Base-by-base conservation (phyloP, 2,888 invertebrate species). In the Julus scandinavius region DNA sequence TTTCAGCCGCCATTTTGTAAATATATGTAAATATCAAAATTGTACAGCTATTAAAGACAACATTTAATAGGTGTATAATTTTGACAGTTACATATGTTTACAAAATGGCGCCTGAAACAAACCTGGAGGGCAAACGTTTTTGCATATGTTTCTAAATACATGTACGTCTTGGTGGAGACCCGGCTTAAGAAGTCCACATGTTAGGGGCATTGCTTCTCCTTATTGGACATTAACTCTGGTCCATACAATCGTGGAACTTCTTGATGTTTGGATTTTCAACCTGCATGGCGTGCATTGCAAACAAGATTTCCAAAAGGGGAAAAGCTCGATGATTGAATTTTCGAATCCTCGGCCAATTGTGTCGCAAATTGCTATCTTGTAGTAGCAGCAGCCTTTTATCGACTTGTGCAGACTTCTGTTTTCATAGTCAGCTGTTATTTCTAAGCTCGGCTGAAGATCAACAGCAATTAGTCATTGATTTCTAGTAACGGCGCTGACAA, bases 381-480 rank as follows among this genome's bases (percentile, higher is more conserved):
- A 58, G 58, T 29, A 29, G 29, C 29, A 29, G 49, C 58, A 58
- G 58, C 15, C 58, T 11, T 58, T 58, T 58, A 58, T 58, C 58
- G 58, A 58, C 58, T 58, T 15, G 11, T 15, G 54, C 54, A 15
- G 13, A 54, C 15, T 54, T 54, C 54, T 54, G 15, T 58, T 58
- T 58, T 58, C 58, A 58, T 58, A 58, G 58, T 58, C 58, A 58
- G 58, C 11, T 15, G 58, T 15, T 58, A 58, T 58, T 58, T 58
- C 58, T 58, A 58, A 58, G 58, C 58, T 58, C 58, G 58, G 58
- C 58, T 58, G 58, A 58, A 58, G 58, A 58, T 58, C 58, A 58
- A 58, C 58, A 58, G 58, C 58, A 58, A 58, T 58, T 58, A 58
- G 58, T 58, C 58, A 58, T 58, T 58, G 58, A 58, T 58, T 58